These are phyloP conservation scores for Nephrotoma guestfalica DNA, from an alignment of 2,888 invertebrate genomes.

Conservation along the genomic window DNA sequence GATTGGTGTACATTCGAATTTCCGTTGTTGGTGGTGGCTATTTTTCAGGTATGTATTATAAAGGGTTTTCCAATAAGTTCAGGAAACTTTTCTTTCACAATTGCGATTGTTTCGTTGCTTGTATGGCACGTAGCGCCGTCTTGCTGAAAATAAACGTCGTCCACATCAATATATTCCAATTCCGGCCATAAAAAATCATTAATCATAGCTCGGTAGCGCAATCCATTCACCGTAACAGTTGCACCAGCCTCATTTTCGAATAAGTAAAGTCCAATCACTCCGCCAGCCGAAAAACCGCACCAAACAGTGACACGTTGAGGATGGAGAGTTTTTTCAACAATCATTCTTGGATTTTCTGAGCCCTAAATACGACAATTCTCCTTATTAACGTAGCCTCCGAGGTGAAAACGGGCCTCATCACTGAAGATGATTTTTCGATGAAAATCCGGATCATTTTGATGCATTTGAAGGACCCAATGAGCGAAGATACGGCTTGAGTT, in stretches of 20 bases:
- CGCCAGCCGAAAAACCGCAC: constrained; percentile 7
- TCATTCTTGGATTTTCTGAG: constrained; percentile 1
- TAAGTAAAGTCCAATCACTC: neutral
- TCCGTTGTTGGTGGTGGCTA: too few species aligned
- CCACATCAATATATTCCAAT: neutral
- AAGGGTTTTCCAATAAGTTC: too few species aligned
- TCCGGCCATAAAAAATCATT: neutral
- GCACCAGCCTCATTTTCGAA: neutral
- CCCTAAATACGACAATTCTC: neutral
- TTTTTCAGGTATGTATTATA: too few species aligned
- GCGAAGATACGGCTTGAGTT: too few species aligned
- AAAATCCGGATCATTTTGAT: too few species aligned
- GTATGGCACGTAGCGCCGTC: neutral
- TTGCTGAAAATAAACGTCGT: neutral
- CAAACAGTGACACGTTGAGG: constrained; percentile 3
- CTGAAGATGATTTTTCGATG: too few species aligned
- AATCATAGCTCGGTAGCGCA: neutral
- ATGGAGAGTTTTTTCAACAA: constrained; percentile 4
- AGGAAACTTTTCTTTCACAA: neutral
- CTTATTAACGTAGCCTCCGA: neutral
- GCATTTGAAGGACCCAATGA: too few species aligned
- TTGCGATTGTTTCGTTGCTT: neutral
- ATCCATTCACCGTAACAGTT: constrained; percentile 1
- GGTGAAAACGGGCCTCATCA: neutral
- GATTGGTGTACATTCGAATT: too few species aligned